These are phyloP conservation scores for Chaetops frenatus DNA, from an alignment of 2,113 vertebrate species.

Conservation along the genomic window DNA sequence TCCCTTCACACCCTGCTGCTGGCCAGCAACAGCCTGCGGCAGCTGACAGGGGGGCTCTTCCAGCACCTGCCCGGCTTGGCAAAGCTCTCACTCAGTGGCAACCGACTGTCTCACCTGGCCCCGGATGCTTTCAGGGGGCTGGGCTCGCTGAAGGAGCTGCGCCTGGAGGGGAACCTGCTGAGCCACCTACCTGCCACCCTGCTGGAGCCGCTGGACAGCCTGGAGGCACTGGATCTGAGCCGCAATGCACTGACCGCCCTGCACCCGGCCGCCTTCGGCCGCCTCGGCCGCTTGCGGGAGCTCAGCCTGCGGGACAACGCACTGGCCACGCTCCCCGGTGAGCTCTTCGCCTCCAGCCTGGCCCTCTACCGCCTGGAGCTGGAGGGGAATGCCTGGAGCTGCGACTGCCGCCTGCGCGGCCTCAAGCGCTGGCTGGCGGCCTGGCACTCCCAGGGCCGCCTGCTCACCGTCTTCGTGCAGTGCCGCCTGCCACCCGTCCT, in stretches of 20 bases:
- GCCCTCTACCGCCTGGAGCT: slow-evolving; percentile 85
- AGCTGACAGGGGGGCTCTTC: slow-evolving; percentile 79
- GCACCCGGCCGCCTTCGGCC: slow-evolving; percentile 73
- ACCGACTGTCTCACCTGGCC: slow-evolving; percentile 80
- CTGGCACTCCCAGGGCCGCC: slow-evolving; percentile 82
- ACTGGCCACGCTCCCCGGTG: slow-evolving; percentile 79
- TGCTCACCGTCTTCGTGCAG: slow-evolving; percentile 85
- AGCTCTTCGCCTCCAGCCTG: slow-evolving; percentile 79
- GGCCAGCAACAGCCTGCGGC: slow-evolving; percentile 82
- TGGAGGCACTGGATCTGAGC: slow-evolving; percentile 88
- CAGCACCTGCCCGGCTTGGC: slow-evolving; percentile 80
- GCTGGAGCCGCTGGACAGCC: slow-evolving; percentile 79
- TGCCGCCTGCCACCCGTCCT: slow-evolving; percentile 80
- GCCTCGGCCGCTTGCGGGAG: slow-evolving; percentile 74
- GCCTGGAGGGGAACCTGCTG: slow-evolving; percentile 84
- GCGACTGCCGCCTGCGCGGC: slow-evolving; percentile 84
- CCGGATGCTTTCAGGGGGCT: slow-evolving; percentile 79
- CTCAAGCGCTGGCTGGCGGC: slow-evolving; percentile 85
- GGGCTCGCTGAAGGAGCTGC: slow-evolving; percentile 79
- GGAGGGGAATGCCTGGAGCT: slow-evolving; percentile 91
- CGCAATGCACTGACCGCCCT: slow-evolving; percentile 78
- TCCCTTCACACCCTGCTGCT: slow-evolving; percentile 85
- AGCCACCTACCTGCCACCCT: slow-evolving; percentile 77
- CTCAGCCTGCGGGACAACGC: slow-evolving; percentile 86
- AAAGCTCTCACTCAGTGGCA: slow-evolving; percentile 84